Conservation (phyloP, 2,113 vertebrate species). For the Tragelaphus scriptus region DNA sequence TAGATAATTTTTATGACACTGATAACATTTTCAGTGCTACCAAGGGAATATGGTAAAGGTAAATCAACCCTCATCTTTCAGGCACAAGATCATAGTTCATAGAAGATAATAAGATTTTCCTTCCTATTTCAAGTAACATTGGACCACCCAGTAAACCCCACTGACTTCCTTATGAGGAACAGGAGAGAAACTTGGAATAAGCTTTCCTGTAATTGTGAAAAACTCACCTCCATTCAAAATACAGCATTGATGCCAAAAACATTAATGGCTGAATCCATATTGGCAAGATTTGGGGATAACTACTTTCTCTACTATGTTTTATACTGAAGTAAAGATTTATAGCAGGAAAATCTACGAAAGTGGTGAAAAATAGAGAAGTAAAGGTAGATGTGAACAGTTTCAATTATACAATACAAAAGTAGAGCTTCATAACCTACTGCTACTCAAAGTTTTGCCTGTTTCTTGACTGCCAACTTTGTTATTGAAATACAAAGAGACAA, state of each 20-base stretch:
- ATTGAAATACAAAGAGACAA: not conserved
- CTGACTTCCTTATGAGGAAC: conserved; percentile 27
- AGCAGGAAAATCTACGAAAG: not conserved
- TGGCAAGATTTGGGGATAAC: not conserved
- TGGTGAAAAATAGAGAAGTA: not conserved
- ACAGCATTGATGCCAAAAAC: not conserved
- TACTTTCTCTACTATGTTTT: not conserved
- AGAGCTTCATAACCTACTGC: not conserved
- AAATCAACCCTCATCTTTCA: conserved; percentile 35
- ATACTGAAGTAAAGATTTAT: not conserved
- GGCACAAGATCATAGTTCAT: conserved; percentile 17
- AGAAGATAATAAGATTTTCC: conserved; percentile 37
- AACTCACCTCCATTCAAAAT: not conserved
- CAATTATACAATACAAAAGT: not conserved
- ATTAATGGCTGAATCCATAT: not conserved
- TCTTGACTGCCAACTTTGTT: not conserved
- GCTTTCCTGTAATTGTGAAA: not conserved
- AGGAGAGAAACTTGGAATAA: conserved; percentile 8
- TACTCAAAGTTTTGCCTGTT: not conserved
- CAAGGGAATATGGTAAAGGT: conserved; percentile 24
- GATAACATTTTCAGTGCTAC: conserved; percentile 47
- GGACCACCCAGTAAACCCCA: conserved; percentile 32
- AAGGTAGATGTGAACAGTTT: not conserved
- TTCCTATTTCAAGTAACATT: not conserved
- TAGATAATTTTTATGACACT: conserved; percentile 46